These are phyloP conservation scores for western clawed frog (Xenopus tropicalis) DNA, from an alignment of 2,113 vertebrate species.

Conservation along the genomic window DNA sequence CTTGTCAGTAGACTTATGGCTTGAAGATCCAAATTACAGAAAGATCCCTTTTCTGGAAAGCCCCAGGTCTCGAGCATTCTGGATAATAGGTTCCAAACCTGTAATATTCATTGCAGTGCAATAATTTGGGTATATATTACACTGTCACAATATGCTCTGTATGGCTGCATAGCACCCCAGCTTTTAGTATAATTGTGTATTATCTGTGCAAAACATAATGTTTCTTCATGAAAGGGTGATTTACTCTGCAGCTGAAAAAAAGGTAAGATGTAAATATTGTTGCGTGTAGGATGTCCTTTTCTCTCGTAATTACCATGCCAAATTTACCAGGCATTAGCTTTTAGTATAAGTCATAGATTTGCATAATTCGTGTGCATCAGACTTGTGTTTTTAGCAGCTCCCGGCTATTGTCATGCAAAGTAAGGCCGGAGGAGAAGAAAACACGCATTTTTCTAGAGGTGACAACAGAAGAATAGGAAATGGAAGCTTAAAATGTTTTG, in stretches of 20 bases:
- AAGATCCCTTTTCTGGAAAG: too few species aligned
- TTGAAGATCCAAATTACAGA: too few species aligned
- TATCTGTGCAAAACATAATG: too few species aligned
- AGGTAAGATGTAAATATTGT: conserved; percentile 43
- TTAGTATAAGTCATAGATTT: conserved; percentile 38
- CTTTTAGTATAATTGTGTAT: background rate
- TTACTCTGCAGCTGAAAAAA: conserved; percentile 22
- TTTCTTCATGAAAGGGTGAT: conserved; percentile 7
- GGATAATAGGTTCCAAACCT: too few species aligned
- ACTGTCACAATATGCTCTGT: conserved; percentile 2
- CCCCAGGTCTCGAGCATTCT: too few species aligned
- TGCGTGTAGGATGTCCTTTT: conserved; percentile 15
- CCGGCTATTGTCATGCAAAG: conserved; percentile 40
- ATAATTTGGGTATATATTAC: background rate
- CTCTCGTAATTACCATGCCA: conserved; percentile 39
- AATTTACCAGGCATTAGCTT: conserved; percentile 41
- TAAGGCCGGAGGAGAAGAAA: conserved; percentile 20
- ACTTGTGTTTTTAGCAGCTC: conserved; percentile 41
- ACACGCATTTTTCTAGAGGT: conserved; percentile 23
- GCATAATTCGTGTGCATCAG: conserved; percentile 43
- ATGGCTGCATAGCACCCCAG: background rate
- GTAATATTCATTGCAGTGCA: too few species aligned
- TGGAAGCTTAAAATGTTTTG: conserved; percentile 34
- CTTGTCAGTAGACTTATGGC: too few species aligned
- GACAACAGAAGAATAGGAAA: conserved; percentile 25